Conservation (phyloP, 2,113 vertebrate genomes). For the Bubo scandiacus region DNA sequence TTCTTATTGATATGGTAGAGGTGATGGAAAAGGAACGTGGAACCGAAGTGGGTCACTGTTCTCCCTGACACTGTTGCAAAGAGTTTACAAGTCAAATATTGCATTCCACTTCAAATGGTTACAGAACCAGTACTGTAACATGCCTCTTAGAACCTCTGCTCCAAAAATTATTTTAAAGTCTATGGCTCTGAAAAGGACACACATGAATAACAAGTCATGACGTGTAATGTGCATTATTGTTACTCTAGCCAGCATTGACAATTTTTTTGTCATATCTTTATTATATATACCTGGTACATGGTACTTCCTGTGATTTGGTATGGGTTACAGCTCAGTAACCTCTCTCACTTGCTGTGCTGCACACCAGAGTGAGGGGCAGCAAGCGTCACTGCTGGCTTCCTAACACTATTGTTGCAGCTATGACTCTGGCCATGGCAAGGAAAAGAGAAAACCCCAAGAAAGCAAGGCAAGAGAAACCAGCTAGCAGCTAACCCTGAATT, state of each 20-base stretch:
- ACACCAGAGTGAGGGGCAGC: not conserved
- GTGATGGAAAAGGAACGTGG: not conserved
- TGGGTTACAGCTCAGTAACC: not conserved
- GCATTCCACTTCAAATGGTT: not conserved
- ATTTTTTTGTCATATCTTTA: not conserved
- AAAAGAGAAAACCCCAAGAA: not conserved
- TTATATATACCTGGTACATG: not conserved
- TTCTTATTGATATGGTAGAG: slow-evolving; percentile 12
- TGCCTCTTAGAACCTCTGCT: not conserved
- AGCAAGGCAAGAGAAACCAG: not conserved
- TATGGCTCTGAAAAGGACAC: not conserved
- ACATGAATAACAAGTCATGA: not conserved
- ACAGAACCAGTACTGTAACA: not conserved
- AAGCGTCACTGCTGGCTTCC: not conserved
- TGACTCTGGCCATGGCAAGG: not conserved
- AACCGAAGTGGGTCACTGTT: not conserved
- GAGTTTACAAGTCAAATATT: not conserved
- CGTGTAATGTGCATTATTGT: not conserved
- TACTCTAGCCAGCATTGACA: not conserved
- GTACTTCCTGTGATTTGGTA: not conserved
- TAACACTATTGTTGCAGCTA: rapidly evolving
- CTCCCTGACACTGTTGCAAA: not conserved
- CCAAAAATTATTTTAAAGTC: not conserved
- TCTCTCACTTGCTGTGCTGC: not conserved
- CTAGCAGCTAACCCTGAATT: not conserved